phyloP scores from a whole-genome alignment of 2,888 invertebrate genomes.

The Nemurella pictetii region DNA sequence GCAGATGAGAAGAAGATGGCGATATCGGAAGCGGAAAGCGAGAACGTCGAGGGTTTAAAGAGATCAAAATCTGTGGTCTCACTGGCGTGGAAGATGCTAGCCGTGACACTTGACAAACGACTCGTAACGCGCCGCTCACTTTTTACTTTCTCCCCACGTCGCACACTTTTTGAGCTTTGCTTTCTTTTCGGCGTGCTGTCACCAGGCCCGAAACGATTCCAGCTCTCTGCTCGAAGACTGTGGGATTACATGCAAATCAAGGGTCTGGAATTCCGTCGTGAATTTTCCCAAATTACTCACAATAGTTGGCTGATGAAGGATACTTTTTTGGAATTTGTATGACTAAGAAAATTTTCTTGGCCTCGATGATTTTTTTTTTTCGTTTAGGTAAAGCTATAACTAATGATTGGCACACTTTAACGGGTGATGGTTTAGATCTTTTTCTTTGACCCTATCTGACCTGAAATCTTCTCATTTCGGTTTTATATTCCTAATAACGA shows the following conservation, averaged over 20 bases:
- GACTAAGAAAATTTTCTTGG: no score
- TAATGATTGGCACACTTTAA: neutral
- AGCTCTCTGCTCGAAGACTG: neutral
- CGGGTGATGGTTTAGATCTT: neutral
- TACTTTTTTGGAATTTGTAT: no score
- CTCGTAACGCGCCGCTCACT: neutral
- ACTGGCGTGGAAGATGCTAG: constrained; percentile 38
- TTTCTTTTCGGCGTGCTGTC: neutral
- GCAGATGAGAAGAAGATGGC: neutral
- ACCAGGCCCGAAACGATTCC: neutral
- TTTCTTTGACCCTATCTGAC: neutral
- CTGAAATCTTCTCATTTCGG: neutral
- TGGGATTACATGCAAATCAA: neutral
- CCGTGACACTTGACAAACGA: constrained; percentile 41
- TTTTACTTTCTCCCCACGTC: no score
- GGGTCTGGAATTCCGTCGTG: no score
- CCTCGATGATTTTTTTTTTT: no score
- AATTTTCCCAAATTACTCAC: no score
- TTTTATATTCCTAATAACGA: constrained; percentile 13
- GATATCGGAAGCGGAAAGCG: neutral
- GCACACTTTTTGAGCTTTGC: neutral
- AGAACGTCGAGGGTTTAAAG: neutral
- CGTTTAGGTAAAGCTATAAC: no score
- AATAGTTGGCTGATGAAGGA: no score
- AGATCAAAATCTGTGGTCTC: constrained; percentile 39